Evolutionary conservation across 2,888 invertebrate species (phyloP).

Genomic region (Tupiocoris notatus): DNA sequence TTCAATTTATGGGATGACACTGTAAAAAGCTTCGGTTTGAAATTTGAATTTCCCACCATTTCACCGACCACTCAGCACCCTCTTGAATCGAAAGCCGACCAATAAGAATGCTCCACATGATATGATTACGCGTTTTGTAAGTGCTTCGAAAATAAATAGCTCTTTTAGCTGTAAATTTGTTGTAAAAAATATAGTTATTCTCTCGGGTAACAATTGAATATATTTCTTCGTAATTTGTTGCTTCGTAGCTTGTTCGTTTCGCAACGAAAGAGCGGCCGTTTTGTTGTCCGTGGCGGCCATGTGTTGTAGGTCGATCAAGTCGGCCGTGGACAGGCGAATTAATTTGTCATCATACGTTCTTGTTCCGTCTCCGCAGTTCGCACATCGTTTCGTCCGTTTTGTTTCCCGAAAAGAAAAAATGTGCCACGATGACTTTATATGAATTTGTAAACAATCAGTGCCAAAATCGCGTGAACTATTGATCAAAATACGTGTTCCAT

Average conservation of each 20-base stretch:
- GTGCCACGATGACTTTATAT: slow-evolving; percentile 16
- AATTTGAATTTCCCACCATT: slow-evolving; percentile 11
- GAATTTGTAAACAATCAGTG: neutral
- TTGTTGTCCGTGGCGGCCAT: slow-evolving; percentile 30
- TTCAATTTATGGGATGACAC: no score
- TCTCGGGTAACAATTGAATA: no score
- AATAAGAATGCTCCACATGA: slow-evolving; percentile 49
- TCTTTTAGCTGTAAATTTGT: no score
- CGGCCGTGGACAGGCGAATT: slow-evolving; percentile 43
- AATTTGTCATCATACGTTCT: slow-evolving; percentile 47
- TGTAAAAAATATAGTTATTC: no score
- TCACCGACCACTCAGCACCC: neutral
- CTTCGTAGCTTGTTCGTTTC: no score
- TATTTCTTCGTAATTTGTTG: no score
- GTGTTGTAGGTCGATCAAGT: slow-evolving; percentile 41
- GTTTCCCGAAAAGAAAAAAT: neutral
- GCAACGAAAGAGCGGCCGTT: no score
- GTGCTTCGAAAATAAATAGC: no score
- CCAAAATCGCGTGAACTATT: slow-evolving; percentile 1
- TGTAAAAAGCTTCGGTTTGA: no score
- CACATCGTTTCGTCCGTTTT: slow-evolving; percentile 14
- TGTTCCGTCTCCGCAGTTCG: slow-evolving; percentile 12
- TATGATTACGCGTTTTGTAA: no score
- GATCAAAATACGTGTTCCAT: slow-evolving; percentile 6
- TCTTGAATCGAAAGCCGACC: slow-evolving; percentile 12